These are phyloP conservation scores for Lates japonicus DNA, from an alignment of 2,797 vertebrate genomes.

Conservation along the genomic window DNA sequence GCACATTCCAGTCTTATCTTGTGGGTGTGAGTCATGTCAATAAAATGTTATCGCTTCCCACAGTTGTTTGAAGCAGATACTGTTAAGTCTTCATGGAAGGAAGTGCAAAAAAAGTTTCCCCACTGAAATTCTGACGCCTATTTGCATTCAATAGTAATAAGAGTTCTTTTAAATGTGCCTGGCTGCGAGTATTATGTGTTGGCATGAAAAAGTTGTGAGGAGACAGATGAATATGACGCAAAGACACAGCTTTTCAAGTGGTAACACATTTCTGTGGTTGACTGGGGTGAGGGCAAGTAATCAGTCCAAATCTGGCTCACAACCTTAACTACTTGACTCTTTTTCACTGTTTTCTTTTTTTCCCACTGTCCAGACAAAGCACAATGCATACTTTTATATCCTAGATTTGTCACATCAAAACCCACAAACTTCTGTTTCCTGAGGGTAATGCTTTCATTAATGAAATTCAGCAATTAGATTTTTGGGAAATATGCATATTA, in stretches of 20 bases:
- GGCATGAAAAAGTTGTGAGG: neutral
- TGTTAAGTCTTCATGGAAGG: neutral
- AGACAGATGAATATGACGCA: neutral
- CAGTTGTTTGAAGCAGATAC: slow-evolving; percentile 1
- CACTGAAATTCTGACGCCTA: neutral
- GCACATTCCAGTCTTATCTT: slow-evolving; percentile 4
- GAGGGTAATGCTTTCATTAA: neutral
- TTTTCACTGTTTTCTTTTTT: neutral
- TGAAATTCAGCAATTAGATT: no score
- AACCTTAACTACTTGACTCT: slow-evolving; percentile 9
- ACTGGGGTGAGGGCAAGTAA: slow-evolving; percentile 30
- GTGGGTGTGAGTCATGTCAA: slow-evolving; percentile 25
- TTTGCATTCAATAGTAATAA: slow-evolving; percentile 28
- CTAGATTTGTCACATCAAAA: neutral
- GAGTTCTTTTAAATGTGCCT: slow-evolving; percentile 9
- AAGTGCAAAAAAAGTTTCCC: slow-evolving; percentile 1
- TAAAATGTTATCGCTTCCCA: slow-evolving; percentile 9
- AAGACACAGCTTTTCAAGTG: slow-evolving; percentile 32
- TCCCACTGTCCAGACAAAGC: neutral
- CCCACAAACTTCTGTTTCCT: slow-evolving; percentile 2
- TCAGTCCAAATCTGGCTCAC: slow-evolving; percentile 21
- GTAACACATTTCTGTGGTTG: slow-evolving; percentile 35
- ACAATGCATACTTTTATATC: neutral
- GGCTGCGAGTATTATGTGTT: neutral
- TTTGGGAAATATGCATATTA: no score